Evolutionary conservation across 64 coral and sea anemone genomes (phyloP).

Genomic region (Cladopsammia gracilis): DNA sequence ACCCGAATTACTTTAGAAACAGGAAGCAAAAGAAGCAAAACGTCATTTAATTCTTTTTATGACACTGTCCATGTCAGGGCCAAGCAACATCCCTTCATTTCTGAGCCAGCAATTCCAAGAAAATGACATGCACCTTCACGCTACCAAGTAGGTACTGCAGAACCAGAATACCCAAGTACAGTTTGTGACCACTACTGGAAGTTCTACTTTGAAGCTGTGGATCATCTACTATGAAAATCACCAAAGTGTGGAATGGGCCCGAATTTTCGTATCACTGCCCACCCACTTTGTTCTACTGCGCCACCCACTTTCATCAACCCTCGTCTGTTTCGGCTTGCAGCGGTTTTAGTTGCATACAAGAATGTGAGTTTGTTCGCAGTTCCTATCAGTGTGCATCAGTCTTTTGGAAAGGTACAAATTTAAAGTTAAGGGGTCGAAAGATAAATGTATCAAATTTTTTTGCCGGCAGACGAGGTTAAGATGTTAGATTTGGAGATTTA

Average conservation of each 20-base stretch:
- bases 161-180: no score
- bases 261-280: background rate
- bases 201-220: no score
- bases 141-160: constrained; percentile 15
- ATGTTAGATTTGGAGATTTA: constrained; percentile 3
- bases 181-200: no score
- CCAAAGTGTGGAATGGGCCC: background rate
- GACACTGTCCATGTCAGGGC: background rate
- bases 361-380: background rate
- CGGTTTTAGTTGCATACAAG: background rate
- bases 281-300: background rate
- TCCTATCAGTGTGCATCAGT: background rate
- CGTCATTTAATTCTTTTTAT: constrained; percentile 56
- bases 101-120: no score
- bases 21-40: constrained; percentile 39
- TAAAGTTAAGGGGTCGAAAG: constrained; percentile 33
- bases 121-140: constrained; percentile 19
- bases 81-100: constrained; percentile 14
- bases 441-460: constrained; percentile 60
- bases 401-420: constrained; percentile 49
- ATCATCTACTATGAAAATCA: no score
- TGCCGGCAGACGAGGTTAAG: constrained; percentile 37
- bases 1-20: constrained; percentile 51
- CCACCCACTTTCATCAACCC: background rate
- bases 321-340: background rate